Evolutionary conservation across 1,140 invertebrate species (phyloP), one percentile per base, ranked within the genome.

Genomic region (Papilio xuthus): DNA sequence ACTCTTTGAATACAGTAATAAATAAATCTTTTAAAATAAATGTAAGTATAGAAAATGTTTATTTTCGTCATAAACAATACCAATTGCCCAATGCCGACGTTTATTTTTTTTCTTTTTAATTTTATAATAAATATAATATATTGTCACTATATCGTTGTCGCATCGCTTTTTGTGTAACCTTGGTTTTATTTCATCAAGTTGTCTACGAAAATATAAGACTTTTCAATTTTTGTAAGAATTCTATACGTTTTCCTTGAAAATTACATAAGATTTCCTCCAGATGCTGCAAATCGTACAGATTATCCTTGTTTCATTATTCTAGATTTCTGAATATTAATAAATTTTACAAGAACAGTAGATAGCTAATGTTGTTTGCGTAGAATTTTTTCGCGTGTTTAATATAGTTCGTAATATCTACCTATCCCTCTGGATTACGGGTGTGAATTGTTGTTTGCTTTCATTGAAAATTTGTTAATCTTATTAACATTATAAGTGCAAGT

Each of bases 191-290:
- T 50, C 71, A 73, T 13, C 71, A 73, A 41, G n/a, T 72, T n/a
- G 41, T 42, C 20, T 12, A 72, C 23, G 71, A 73, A 73, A 73
- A 50, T 23, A 20, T 47, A 73, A 73, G 42, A 47, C 13, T 73
- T 73, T 73, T 73, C 41, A 26, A 4, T 20, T 50, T 70, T 72
- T 47, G 13, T 44, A 23, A 26, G 42, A 73, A 50, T 42, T 44
- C 12, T 20, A 10, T 73, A 12, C 26, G 23, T 73, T 73, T 73
- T 73, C 71, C 71, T 44, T 47, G 42, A 44, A 44, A 72, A 73
- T 73, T 47, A 47, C 20, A 42, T 20, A 12, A 18, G 6, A 9
- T 15, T 63, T 28, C n/a, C n/a, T n/a, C n/a, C 26, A 63, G 9
- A 28, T 32, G 26, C 60, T 60, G 56, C 4, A 28, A 63, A 28